Evolutionary conservation across 2,888 invertebrate genomes (phyloP).

Genomic region (Carcina quercana): DNA sequence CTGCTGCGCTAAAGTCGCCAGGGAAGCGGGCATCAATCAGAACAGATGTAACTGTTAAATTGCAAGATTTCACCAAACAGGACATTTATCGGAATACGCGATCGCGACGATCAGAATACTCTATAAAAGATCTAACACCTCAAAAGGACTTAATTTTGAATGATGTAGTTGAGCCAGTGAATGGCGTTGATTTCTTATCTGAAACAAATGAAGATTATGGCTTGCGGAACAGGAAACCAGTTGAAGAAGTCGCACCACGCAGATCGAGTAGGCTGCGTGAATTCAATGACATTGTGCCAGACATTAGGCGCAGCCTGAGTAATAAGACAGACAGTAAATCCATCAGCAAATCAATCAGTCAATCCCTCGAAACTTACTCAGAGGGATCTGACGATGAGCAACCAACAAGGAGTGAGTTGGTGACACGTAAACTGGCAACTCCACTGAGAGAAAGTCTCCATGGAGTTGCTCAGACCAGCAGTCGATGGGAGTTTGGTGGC

Average conservation of each 20-base stretch:
- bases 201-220: slow-evolving; percentile 36
- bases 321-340: slow-evolving; percentile 55
- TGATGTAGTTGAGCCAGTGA: slow-evolving; percentile 32
- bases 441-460: slow-evolving; percentile 45
- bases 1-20: slow-evolving; percentile 37
- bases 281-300: slow-evolving; percentile 39
- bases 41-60: slow-evolving; percentile 32
- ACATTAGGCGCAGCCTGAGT: slow-evolving; percentile 47
- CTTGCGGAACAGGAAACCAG: slow-evolving; percentile 40
- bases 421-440: slow-evolving; percentile 55
- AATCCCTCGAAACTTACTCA: slow-evolving; percentile 50
- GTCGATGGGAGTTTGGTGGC: slow-evolving; percentile 60
- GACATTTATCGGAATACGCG: slow-evolving; percentile 41
- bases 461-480: slow-evolving; percentile 29
- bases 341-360: slow-evolving; percentile 50
- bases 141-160: slow-evolving; percentile 19
- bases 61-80: slow-evolving; percentile 38
- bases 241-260: slow-evolving; percentile 44
- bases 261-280: slow-evolving; percentile 51
- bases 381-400: slow-evolving; percentile 48
- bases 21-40: slow-evolving; percentile 44
- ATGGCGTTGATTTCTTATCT: slow-evolving; percentile 35
- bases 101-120: slow-evolving; percentile 48
- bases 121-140: slow-evolving; percentile 40
- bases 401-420: slow-evolving; percentile 37